Conservation (phyloP, 30 jellyfish, hydroid and myxozoan genomes). For the Turritopsis rubra region DNA sequence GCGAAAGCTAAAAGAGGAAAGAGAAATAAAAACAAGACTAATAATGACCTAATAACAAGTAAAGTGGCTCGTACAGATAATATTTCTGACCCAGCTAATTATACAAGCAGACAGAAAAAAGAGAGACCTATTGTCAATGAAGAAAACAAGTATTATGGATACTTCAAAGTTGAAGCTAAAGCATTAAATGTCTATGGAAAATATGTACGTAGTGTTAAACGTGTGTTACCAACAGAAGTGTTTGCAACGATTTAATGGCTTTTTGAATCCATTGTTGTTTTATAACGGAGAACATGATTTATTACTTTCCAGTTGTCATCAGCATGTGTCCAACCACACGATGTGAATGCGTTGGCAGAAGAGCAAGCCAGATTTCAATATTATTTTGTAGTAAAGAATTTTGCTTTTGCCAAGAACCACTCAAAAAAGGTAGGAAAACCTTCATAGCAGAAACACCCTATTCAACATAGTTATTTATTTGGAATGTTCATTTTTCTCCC, state of each 20-base stretch:
- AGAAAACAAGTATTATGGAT: not conserved
- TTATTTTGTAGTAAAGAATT: not conserved
- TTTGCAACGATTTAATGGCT: too few relatives aligned
- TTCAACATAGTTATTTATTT: too few relatives aligned
- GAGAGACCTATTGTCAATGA: constrained; percentile 7
- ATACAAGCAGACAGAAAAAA: not conserved
- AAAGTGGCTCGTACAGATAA: not conserved
- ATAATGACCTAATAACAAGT: not conserved
- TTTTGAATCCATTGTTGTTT: too few relatives aligned
- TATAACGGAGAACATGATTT: too few relatives aligned
- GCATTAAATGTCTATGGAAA: not conserved
- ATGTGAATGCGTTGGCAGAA: constrained; percentile 2
- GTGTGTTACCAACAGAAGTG: too few relatives aligned
- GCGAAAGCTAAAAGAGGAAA: not conserved
- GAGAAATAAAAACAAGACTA: not conserved
- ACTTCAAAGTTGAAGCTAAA: not conserved
- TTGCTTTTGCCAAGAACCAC: constrained; percentile 8
- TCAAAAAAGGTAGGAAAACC: constrained; percentile 3
- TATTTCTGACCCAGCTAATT: not conserved
- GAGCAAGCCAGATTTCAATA: constrained; percentile 15
- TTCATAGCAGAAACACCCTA: too few relatives aligned
- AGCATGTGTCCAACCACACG: not conserved
- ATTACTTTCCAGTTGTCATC: not conserved
- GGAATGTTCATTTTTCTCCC: too few relatives aligned
- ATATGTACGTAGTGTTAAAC: not conserved